Percentiles rank a stretch among this genome's conserved stretches.
Evolutionary conservation across 2,888 invertebrate genomes (phyloP).

Genomic region (Melanostoma scalare): DNA sequence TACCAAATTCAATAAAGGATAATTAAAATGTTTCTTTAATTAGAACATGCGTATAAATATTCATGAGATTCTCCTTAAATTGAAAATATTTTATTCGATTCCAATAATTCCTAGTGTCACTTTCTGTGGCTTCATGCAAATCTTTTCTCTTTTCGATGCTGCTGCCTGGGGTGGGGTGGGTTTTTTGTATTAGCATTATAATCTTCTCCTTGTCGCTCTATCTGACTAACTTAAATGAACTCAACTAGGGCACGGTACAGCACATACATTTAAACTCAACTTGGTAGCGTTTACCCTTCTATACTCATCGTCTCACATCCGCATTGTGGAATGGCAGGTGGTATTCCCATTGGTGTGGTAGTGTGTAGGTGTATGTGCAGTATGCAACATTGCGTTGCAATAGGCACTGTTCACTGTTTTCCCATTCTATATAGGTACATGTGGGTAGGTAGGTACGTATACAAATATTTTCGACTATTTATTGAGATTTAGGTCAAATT

Average conservation of each 20-base stretch:
- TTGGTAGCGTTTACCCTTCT: neutral
- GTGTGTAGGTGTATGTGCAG: conserved; percentile 14
- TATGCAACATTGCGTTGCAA: conserved; percentile 14
- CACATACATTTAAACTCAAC: conserved; percentile 22
- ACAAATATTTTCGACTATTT: conserved; percentile 31
- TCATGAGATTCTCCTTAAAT: conserved; percentile 58
- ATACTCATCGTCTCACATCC: neutral
- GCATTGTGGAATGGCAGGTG: neutral
- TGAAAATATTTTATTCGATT: conserved; percentile 55
- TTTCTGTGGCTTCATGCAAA: conserved; percentile 44
- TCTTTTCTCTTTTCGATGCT: conserved; percentile 9
- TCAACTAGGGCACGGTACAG: conserved; percentile 38
- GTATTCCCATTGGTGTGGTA: conserved; percentile 24
- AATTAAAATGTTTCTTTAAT: conserved; percentile 57
- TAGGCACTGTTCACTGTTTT: conserved; percentile 4
- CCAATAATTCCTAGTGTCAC: conserved; percentile 55
- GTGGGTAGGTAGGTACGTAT: neutral
- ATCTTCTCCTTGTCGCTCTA: conserved; percentile 45
- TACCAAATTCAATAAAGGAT: conserved; percentile 52
- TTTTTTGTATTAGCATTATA: conserved; percentile 38
- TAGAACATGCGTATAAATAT: conserved; percentile 59
- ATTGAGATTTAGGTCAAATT: conserved; percentile 54
- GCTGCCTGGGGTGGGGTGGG: neutral
- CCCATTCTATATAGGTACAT: neutral
- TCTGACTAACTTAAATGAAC: conserved; percentile 62